These are phyloP conservation scores for Epinephelus malabaricus DNA, from an alignment of 2,797 vertebrate genomes.

Conservation along the genomic window DNA sequence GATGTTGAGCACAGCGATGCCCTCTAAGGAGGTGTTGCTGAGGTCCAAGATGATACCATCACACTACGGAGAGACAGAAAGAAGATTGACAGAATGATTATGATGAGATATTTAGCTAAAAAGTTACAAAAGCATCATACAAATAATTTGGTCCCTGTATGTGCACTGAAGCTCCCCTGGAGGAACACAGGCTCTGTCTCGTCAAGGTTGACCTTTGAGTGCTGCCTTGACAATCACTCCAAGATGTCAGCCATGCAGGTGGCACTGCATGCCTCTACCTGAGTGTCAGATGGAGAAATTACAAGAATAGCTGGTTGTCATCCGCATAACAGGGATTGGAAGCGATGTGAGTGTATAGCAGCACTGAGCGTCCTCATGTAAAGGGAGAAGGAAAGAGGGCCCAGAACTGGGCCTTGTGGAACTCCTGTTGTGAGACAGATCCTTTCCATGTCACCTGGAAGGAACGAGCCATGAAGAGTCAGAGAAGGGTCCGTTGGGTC, in stretches of 20 bases:
- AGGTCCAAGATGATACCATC: constrained; percentile 93
- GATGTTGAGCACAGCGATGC: constrained; percentile 96
- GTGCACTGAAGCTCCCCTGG: not conserved
- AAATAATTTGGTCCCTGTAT: not conserved
- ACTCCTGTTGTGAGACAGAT: not conserved
- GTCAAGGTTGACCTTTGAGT: not conserved
- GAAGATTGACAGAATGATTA: not conserved
- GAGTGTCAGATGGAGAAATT: not conserved
- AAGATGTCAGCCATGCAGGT: not conserved
- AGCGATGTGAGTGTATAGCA: not conserved
- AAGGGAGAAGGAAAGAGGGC: not conserved
- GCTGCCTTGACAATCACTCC: no score
- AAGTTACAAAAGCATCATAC: no score
- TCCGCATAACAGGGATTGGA: no score
- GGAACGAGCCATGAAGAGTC: not conserved
- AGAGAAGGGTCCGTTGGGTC: not conserved
- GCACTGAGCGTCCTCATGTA: not conserved
- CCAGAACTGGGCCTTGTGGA: not conserved
- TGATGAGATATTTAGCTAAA: no score
- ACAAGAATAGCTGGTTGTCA: no score
- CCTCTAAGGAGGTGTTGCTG: constrained; percentile 92
- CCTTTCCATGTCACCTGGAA: not conserved
- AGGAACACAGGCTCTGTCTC: not conserved
- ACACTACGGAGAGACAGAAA: constrained; percentile 81
- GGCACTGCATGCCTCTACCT: not conserved